Evolutionary conservation across 2,113 vertebrate species (phyloP), one percentile per base, ranked within the genome.

Genomic region (Recurvirostra avosetta): DNA sequence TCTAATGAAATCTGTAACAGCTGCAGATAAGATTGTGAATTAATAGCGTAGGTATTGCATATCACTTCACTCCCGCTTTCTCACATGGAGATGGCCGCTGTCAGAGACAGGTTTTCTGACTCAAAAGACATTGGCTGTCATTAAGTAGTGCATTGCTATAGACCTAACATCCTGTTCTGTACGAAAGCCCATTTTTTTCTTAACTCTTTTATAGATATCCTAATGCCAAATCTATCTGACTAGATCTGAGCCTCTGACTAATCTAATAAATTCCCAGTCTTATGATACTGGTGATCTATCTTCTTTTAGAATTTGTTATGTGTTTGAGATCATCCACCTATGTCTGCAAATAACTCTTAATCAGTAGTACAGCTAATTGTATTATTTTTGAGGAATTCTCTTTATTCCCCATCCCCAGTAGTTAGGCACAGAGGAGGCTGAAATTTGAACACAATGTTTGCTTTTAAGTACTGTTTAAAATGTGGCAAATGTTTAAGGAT

Each of bases 191-290:
- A 5, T 62, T 63, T 65, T 77, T 43, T 67, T 30, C 72, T 63
- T 81, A 55, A 80, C 93, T 94, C 43, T 50, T 93, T 90, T 27
- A 23, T 79, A 30, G 17, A 45, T 27, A 30, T 62, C 80, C 83
- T 66, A 70, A 86, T 80, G 72, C 63, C 52, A 67, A 53, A 86
- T 86, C 63, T 70, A 73, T 47, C 62, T 88, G 86, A 73, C 11
- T 74, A 65, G 62, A 47, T 79, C 78, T 50, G 23, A 50, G 21
- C 49, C 49, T 86, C 92, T 91, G 93, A 94, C 89, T 96, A 96
- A 96, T 74, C 55, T 56, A 91, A 95, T 91, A 91, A 77, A 80
- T 86, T 80, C 89, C 68, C 73, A 77, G 86, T 73, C 41, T n/a
- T 58, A 7, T 53, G 82, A 80, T 36, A 49, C 71, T n/a, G 63